Conservation (phyloP, 37 sponge, comb jelly and placozoan genomes). For the Cladorhizidae sp. region DNA sequence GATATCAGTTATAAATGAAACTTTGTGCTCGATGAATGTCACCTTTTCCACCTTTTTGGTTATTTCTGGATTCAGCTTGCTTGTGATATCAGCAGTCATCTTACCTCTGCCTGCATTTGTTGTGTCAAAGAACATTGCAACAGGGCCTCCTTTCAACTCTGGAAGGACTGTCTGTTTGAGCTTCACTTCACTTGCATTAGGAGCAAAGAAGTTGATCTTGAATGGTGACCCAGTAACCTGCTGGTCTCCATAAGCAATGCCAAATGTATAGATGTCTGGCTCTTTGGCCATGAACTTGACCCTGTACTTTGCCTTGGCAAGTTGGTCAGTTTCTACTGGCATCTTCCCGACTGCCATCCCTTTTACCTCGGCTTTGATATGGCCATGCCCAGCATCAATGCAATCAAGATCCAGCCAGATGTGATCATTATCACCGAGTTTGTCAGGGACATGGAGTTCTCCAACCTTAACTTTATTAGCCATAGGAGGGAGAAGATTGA, state of each 20-base stretch:
- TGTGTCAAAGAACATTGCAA: conserved; percentile 35
- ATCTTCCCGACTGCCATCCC: conserved; percentile 26
- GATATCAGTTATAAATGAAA: conserved; percentile 19
- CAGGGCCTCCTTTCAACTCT: conserved; percentile 20
- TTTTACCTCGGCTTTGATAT: conserved; percentile 11
- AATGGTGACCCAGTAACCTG: conserved; percentile 71
- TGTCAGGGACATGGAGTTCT: conserved; percentile 50
- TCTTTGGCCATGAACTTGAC: conserved; percentile 45
- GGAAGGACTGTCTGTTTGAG: conserved; percentile 17
- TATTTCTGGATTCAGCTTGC: conserved; percentile 21
- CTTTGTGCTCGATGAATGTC: conserved; percentile 14
- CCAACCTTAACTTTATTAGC: conserved; percentile 41
- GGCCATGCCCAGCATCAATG: conserved; percentile 51
- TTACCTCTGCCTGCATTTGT: conserved; percentile 60
- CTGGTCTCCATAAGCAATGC: conserved; percentile 31
- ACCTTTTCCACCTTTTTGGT: conserved; percentile 21
- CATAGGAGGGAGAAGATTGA: conserved; percentile 50
- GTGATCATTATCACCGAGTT: conserved; percentile 29
- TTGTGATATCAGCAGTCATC: conserved; percentile 31
- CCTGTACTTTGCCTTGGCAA: conserved; percentile 1
- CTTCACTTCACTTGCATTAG: conserved; percentile 33
- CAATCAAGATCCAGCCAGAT: conserved; percentile 39
- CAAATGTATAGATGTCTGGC: conserved; percentile 48
- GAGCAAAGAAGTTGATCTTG: conserved; percentile 50
- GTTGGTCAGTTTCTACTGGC: conserved; percentile 17